Evolutionary conservation across 2,888 invertebrate species (phyloP), one percentile per base, ranked within the genome.

Genomic region (Erannis defoliaria): DNA sequence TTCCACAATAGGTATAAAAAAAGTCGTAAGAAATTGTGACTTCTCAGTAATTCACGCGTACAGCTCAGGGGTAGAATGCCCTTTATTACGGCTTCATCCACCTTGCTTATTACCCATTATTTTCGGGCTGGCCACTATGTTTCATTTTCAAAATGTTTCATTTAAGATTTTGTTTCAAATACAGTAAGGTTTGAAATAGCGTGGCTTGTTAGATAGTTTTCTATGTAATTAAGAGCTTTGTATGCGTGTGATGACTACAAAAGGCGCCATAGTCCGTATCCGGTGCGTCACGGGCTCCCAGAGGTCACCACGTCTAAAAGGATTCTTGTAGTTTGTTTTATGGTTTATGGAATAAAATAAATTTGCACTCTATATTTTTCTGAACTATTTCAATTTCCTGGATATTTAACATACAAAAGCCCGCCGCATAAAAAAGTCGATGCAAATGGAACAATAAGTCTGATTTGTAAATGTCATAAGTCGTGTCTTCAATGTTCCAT

Each of bases 261-360:
- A 40, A 54, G 60, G 64, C 65, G 63, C 62, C 65, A 61, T 37
- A 14, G 55, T 45, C 59, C 46, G 57, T 68, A 66, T 68, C 68
- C 63, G 58, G 63, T 51, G 45, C 33, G 42, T 29, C 40, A 49
- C 40, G 26, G 18, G 18, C 40, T 58, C 37, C 51, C 43, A 43
- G 50, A 43, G 31, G 51, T 26, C 56, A 56, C 23, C n/a, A 40
- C 51, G 46, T 57, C n/a, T 50, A 54, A 33, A 57, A 50, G 49
- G 57, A 51, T 40, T 51, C 33, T 46, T 21, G 18, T 55, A 31
- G 38, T 37, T 55, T 23, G 33, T 35, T 21, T n/a, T 43, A 21
- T 50, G 38, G 26, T 50, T 23, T 38, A 16, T 18, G 2, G 14
- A 43, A n/a, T 40, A 9, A 9, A 40, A 0, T 19, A 14, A 19